Base-by-base conservation (phyloP, 2,797 vertebrate species). In the Vespertilio murinus region DNA sequence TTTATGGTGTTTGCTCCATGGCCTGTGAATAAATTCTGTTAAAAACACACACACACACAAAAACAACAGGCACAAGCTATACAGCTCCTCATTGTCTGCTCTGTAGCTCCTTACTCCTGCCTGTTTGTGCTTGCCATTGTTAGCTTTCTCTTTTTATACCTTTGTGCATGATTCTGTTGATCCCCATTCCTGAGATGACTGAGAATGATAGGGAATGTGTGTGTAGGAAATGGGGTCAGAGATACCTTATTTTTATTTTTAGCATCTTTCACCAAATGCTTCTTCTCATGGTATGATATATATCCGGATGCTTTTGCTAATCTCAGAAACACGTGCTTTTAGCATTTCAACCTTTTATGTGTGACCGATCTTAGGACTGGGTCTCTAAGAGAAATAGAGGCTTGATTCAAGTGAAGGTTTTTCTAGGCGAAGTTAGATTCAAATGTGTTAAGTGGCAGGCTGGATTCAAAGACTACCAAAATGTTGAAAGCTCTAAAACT, bases 1-100 rank as follows among this genome's bases (percentile, higher is more conserved):
- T 96, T 97, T 96, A 81, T 90, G 94, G 77, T 97, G 81, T 97
- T 97, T 97, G 87, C 93, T 95, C 78, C 96, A 84, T 95, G 84
- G 88, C 95, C 93, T 96, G 74, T 96, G 95, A 96, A 92, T 96
- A 92, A 93, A 94, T 88, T 67, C 93, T 90, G 79, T 93, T 96
- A 30, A 61, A 28, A 5, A 61, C 28, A 61, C 59, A 61, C 59
- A 56, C 13, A 52, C 16, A 49, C 47, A 49, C 47, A 54, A 8
- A 54, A 2, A 28, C 96, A 83, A 84, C 93, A 80, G 93, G 64
- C 71, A 59, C 85, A 96, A 92, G 77, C 93, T 94, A 81, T 61
- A 18, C 87, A 70, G 64, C 85, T 96, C 47, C 47, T 77, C 47
- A 82, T 54, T 96, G 33, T 47, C 95, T 96, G 25, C 92, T 93